phyloP scores from a whole-genome alignment of 2,113 vertebrate genomes.

The Phasianus colchicus region DNA sequence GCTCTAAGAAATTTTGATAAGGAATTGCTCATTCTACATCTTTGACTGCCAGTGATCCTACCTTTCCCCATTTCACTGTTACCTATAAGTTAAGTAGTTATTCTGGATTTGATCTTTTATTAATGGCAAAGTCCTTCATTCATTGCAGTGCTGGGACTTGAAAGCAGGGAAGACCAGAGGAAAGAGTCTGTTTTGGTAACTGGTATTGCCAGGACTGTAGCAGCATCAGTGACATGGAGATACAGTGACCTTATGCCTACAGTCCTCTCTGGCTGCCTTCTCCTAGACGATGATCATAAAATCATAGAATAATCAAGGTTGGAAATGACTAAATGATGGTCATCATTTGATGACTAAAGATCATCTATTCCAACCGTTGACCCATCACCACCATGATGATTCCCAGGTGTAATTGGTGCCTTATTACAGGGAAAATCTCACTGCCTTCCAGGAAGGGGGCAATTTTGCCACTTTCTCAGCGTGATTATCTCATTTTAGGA shows the following conservation, averaged over 20 bases:
- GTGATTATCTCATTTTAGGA: background rate
- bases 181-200: background rate
- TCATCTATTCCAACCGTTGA: too few relatives aligned
- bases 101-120: background rate
- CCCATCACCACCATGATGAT: too few relatives aligned
- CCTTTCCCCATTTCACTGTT: background rate
- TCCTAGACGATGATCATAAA: background rate
- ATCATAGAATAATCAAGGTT: too few relatives aligned
- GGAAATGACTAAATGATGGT: too few relatives aligned
- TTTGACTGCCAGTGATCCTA: constrained; percentile 9
- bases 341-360: too few relatives aligned
- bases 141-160: background rate
- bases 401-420: background rate
- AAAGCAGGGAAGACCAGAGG: background rate
- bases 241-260: background rate
- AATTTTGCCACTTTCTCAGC: background rate
- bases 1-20: background rate
- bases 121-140: background rate
- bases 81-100: background rate
- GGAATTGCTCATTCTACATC: constrained; percentile 9
- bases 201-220: background rate
- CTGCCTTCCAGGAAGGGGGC: background rate
- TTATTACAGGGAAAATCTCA: background rate
- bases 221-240: accelerated
- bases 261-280: background rate